Conservation (phyloP, 1,140 invertebrate species). For the Hydropsyche tenuis region DNA sequence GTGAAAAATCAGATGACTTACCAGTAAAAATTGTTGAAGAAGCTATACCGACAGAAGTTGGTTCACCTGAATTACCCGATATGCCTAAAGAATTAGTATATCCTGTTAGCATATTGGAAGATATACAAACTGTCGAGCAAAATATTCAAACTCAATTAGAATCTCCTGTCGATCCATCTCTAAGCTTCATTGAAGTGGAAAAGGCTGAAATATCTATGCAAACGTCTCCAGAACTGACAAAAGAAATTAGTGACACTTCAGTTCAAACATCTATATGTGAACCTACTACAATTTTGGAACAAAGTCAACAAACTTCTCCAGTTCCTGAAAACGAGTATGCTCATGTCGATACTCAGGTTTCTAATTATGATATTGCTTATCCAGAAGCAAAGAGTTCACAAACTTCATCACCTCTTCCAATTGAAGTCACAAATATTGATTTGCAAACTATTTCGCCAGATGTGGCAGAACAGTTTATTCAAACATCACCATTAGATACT, state of each 20-base stretch:
- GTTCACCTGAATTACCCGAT: constrained; percentile 55
- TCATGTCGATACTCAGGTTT: constrained; percentile 59
- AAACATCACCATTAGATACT: constrained; percentile 53
- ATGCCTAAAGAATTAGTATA: constrained; percentile 63
- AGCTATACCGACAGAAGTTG: constrained; percentile 59
- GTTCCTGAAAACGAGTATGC: constrained; percentile 37
- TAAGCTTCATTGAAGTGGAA: constrained; percentile 56
- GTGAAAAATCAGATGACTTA: constrained; percentile 63
- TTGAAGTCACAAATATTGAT: constrained; percentile 56
- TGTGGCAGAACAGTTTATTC: constrained; percentile 57
- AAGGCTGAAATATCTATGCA: constrained; percentile 65
- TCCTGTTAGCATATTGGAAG: constrained; percentile 66
- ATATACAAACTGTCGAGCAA: constrained; percentile 61
- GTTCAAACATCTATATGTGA: constrained; percentile 63
- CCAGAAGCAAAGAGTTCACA: constrained; percentile 61
- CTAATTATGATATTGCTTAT: constrained; percentile 54
- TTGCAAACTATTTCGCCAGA: constrained; percentile 61
- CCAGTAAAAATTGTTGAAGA: constrained; percentile 73
- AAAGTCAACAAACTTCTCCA: constrained; percentile 50
- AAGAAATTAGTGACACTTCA: constrained; percentile 59
- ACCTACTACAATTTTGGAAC: constrained; percentile 51
- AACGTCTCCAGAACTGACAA: constrained; percentile 62
- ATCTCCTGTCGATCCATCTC: constrained; percentile 55
- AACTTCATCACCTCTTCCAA: constrained; percentile 55
- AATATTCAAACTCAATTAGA: constrained; percentile 70